Evolutionary conservation across 2,888 invertebrate species (phyloP), one percentile per base, ranked within the genome.

Genomic region (Tuberolachnus salignus): DNA sequence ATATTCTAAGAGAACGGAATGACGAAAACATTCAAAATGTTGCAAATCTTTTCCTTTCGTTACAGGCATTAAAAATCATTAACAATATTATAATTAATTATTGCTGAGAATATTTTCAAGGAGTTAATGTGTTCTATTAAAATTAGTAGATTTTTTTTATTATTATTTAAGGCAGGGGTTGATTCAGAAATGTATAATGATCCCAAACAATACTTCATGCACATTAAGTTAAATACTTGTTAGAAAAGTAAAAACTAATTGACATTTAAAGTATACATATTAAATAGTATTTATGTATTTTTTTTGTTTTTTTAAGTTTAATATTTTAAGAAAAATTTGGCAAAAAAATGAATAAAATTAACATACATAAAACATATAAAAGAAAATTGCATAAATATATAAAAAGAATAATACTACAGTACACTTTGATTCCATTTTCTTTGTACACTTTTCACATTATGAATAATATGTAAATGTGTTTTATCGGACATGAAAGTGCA

Each of bases 181-280:
- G 44, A 49, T 42, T 69, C 21, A 26, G 14, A 59, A 46, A 53
- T 59, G 9, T 63, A 63, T 66, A 66, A 57, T 46, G 42, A 44
- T 59, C 59, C n/a, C 46, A 49, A 53, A 34, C 6, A 42, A 64
- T 75, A 59, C 44, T 66, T 78, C 67, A 55, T 75, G 64, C 44
- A 46, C 34, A 26, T n/a, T 42, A 75, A 66, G 64, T 74, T 26
- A 67, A 69, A 67, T 69, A 69, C 67, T 78, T 69, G 49, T 57
- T 78, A 78, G 69, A 78, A 78, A 78, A 78, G 78, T 78, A 78
- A 69, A 78, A 78, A 78, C 78, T 78, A 78, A 78, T 78, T 78
- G 78, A 78, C 78, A 59, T 51, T n/a, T 26, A 66, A 75, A 66
- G 55, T 66, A 66, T 66, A 59, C 61, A 61, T 53, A 69, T 21